Conservation (phyloP, 30 jellyfish, hydroid and myxozoan species). For the Turritopsis rubra region DNA sequence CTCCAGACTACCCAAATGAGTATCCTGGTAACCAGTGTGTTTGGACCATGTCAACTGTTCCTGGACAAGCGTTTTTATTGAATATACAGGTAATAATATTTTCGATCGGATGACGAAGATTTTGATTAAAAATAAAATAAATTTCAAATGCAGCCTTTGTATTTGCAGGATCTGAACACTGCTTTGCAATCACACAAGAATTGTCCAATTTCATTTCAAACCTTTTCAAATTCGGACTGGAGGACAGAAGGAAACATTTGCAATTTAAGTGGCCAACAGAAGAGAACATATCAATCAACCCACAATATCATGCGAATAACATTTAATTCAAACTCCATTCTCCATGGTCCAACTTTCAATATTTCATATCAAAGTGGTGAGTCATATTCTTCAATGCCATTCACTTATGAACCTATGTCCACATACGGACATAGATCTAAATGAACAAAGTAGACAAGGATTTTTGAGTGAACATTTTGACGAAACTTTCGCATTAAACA, state of each 20-base stretch:
- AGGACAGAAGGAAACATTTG: neutral
- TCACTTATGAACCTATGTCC: neutral
- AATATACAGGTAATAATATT: neutral
- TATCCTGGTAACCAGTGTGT: slow-evolving; percentile 55
- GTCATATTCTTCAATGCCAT: neutral
- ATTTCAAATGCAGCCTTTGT: neutral
- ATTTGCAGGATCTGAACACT: neutral
- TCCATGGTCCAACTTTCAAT: neutral
- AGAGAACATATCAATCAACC: neutral
- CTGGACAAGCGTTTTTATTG: slow-evolving; percentile 27
- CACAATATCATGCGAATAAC: neutral
- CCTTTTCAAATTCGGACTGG: neutral
- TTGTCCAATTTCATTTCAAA: slow-evolving; percentile 7
- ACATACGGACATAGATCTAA: too few species aligned
- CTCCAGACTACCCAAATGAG: slow-evolving; percentile 53
- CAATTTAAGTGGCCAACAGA: neutral
- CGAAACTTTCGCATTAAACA: too few species aligned
- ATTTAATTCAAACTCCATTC: neutral
- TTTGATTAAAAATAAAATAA: too few species aligned
- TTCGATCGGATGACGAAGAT: neutral
- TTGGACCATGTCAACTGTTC: slow-evolving; percentile 39
- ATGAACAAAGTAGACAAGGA: too few species aligned
- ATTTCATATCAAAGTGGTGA: neutral
- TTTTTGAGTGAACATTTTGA: too few species aligned
- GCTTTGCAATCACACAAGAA: neutral